A percentile compares a stretch with the other conserved stretches of the same genome.
phyloP scores from a whole-genome alignment of 2,113 vertebrate genomes.

The Serinus canaria region DNA sequence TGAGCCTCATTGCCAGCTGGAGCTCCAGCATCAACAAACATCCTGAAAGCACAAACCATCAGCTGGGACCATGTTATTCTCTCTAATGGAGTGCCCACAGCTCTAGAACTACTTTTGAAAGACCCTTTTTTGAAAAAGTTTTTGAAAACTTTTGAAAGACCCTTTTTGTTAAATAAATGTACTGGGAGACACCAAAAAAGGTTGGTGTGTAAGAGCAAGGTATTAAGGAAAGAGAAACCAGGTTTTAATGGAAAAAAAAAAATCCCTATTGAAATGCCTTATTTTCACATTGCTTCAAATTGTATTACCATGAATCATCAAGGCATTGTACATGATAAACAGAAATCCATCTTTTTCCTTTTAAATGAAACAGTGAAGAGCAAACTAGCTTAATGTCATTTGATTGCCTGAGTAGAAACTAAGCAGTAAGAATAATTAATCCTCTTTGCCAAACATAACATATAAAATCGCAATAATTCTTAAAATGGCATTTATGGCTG shows the following conservation, averaged over 20 bases:
- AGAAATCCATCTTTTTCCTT: background rate
- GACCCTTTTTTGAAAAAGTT: background rate
- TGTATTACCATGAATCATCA: background rate
- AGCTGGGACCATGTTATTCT: background rate
- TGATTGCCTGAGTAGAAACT: slow-evolving; percentile 29
- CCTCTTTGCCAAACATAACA: slow-evolving; percentile 49
- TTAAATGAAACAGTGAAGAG: background rate
- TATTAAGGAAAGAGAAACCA: background rate
- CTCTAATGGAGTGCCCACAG: background rate
- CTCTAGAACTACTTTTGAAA: background rate
- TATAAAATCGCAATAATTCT: slow-evolving; percentile 52
- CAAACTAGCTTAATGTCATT: slow-evolving; percentile 9
- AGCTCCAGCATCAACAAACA: background rate
- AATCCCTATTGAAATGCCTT: background rate
- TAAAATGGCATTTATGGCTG: slow-evolving; percentile 47
- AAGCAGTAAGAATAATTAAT: slow-evolving; percentile 56
- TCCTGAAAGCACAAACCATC: background rate
- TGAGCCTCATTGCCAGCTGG: background rate
- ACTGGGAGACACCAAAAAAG: background rate
- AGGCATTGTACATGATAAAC: background rate
- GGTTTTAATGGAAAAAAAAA: background rate
- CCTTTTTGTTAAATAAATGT: background rate
- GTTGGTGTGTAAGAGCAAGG: background rate
- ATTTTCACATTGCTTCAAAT: background rate
- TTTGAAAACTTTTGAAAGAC: background rate